Evolutionary conservation across 2,888 invertebrate genomes (phyloP).

Genomic region (Heliconius aoede): DNA sequence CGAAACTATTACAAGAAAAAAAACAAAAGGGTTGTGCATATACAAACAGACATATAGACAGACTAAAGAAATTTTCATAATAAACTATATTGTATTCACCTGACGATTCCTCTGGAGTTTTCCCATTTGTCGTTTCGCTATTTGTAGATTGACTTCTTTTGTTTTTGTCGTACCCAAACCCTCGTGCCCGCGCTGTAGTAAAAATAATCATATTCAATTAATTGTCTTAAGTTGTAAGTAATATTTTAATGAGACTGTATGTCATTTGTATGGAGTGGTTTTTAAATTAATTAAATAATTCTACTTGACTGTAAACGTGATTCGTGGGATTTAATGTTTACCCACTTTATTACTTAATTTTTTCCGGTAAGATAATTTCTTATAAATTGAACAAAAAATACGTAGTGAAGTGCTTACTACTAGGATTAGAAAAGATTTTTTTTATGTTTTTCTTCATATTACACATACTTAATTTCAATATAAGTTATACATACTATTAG

Average conservation of each 20-base stretch:
- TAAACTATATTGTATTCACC: slow-evolving; percentile 53
- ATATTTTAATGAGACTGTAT: too few species aligned
- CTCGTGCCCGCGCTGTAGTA: slow-evolving; percentile 70
- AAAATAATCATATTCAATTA: slow-evolving; percentile 46
- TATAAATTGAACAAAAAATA: too few species aligned
- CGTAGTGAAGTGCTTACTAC: too few species aligned
- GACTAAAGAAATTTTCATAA: background rate
- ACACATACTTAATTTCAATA: background rate
- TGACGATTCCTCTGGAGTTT: slow-evolving; percentile 66
- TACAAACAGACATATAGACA: slow-evolving; percentile 3
- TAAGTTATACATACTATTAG: slow-evolving; percentile 64
- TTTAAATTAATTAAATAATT: too few species aligned
- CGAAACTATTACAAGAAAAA: slow-evolving; percentile 30
- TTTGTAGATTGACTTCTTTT: slow-evolving; percentile 65
- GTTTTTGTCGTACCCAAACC: slow-evolving; percentile 69
- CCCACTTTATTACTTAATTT: background rate
- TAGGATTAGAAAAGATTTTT: too few species aligned
- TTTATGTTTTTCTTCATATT: too few species aligned
- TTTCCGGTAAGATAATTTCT: background rate
- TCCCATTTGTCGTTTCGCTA: slow-evolving; percentile 58
- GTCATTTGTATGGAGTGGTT: too few species aligned
- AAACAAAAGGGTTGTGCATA: slow-evolving; percentile 35
- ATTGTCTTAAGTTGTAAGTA: background rate
- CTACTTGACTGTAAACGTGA: background rate
- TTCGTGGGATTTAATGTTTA: background rate